These are phyloP conservation scores for Ellobius talpinus DNA, from an alignment of 2,113 vertebrate genomes.

Conservation along the genomic window DNA sequence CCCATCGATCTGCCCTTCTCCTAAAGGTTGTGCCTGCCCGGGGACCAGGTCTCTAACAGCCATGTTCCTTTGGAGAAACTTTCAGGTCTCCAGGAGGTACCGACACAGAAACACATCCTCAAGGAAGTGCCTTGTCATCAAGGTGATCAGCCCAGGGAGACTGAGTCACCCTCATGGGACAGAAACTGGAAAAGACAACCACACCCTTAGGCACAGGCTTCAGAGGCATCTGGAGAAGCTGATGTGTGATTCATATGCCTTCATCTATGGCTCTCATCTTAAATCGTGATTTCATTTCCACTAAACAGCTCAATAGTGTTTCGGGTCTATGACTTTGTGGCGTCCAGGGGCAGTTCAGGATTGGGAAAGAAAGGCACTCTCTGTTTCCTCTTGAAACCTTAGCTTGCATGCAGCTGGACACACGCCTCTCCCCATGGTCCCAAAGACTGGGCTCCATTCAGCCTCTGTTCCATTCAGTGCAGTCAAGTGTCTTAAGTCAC, in stretches of 20 bases:
- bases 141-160: background rate
- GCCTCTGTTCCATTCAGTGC: no score
- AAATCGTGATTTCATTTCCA: constrained; percentile 28
- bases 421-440: background rate
- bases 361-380: background rate
- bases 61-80: background rate
- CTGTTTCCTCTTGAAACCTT: constrained; percentile 18
- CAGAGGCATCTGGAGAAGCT: background rate
- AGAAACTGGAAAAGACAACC: background rate
- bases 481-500: background rate
- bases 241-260: background rate
- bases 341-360: background rate
- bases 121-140: background rate
- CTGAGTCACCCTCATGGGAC: constrained; percentile 1
- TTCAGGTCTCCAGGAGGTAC: background rate
- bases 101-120: background rate
- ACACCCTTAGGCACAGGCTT: background rate
- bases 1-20: background rate
- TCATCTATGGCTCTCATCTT: constrained; percentile 10
- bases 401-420: fast-evolving
- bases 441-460: fast-evolving
- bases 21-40: background rate
- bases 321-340: constrained; percentile 25
- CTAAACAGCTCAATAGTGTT: background rate
- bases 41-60: background rate